Base-by-base conservation (phyloP, 2,888 invertebrate species). In the Sclerodermus sp. region DNA sequence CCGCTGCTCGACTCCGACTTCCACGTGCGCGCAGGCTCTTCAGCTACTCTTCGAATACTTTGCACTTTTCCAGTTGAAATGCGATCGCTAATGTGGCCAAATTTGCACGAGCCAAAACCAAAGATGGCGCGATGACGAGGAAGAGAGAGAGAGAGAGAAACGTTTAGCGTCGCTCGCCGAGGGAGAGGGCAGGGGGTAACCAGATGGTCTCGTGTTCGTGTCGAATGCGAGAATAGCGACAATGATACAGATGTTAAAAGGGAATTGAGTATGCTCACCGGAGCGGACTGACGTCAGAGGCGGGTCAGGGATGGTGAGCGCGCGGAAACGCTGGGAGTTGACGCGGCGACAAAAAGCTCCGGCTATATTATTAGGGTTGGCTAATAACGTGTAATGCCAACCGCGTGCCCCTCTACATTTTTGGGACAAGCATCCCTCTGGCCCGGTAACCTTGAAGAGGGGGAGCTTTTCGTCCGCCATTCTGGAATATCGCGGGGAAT, bases 171-270 rank as follows among this genome's bases (percentile, higher is more conserved):
- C 30, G 43, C 37, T 9, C 39, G 39, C 17, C 39, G 39, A 39
- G 29, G 45, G 30, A 45, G 43, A 37, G 36, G 36, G 44, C 30
- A 29, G 38, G n/a, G 14, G 23, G 17, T n/a, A n/a, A n/a, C 16
- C 34, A 17, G 31, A 46, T 17, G 16, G 38, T 9, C 34, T 10
- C 34, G n/a, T 34, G n/a, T 39, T 57, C 57, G 58, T 47, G 51
- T 65, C 64, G 65, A 69, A 70, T 65, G 50, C 49, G 34, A 66
- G 62, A 70, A 68, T 64, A 65, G 55, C 57, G 45, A 38, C 60
- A 65, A 74, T 73, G 76, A 77, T 77, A 77, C 77, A 77, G 75
- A 77, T 77, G 77, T 77, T 74, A 75, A 45, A 54, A 34, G 51
- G 51, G 55, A 57, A 40, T 45, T 39, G 47, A 44, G 44, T 12